These are phyloP conservation scores for Neodiprion virginianus DNA, from an alignment of 1,140 invertebrate species.

Conservation along the genomic window DNA sequence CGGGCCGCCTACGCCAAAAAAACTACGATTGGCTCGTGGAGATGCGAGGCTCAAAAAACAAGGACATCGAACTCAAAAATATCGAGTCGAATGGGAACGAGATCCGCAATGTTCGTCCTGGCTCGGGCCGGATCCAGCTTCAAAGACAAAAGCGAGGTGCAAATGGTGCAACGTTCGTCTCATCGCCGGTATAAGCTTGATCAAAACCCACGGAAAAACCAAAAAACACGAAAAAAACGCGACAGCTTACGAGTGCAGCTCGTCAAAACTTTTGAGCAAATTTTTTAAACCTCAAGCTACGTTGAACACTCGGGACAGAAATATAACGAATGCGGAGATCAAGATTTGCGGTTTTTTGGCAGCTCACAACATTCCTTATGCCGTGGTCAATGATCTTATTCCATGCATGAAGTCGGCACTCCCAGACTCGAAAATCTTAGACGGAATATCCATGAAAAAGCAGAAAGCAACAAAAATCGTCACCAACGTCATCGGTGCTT, in stretches of 20 bases:
- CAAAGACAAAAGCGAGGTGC: conserved; percentile 21
- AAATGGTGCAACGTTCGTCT: conserved; percentile 22
- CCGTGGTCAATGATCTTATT: conserved; percentile 22
- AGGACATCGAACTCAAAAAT: conserved; percentile 16
- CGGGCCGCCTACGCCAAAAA: conserved; percentile 18
- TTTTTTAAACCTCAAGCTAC: conserved; percentile 23
- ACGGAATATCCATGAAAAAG: conserved; percentile 23
- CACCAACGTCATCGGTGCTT: conserved; percentile 25
- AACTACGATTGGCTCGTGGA: conserved; percentile 7
- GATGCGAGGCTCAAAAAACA: conserved; percentile 13
- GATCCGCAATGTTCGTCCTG: conserved; percentile 24
- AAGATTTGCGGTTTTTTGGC: conserved; percentile 25
- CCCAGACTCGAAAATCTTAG: conserved; percentile 23
- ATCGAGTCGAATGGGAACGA: conserved; percentile 24
- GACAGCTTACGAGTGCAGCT: conserved; percentile 19
- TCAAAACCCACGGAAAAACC: conserved; percentile 19
- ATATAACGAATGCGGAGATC: conserved; percentile 23
- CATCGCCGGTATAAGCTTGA: conserved; percentile 20
- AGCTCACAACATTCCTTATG: conserved; percentile 25
- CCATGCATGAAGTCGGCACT: conserved; percentile 22
- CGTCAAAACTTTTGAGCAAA: conserved; percentile 17
- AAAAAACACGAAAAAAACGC: conserved; percentile 21
- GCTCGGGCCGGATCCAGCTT: conserved; percentile 20
- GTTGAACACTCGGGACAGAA: conserved; percentile 16
- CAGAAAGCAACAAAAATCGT: conserved; percentile 22